A percentile compares a stretch with the other conserved stretches of the same genome.
These are phyloP conservation scores for Mungos mungo DNA, from an alignment of 2,113 vertebrate genomes.

Conservation along the genomic window DNA sequence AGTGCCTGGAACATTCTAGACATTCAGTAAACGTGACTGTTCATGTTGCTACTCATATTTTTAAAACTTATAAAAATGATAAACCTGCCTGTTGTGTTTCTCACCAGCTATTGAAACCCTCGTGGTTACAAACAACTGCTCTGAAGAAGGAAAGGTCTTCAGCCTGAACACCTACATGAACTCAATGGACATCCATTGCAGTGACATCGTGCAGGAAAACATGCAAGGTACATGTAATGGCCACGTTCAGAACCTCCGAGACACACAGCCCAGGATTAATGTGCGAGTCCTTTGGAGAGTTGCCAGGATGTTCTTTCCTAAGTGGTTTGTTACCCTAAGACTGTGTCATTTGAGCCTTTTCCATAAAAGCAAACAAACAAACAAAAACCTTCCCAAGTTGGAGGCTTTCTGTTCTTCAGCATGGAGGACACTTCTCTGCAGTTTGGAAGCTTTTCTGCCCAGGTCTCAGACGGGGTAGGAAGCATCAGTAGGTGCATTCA, in stretches of 20 bases:
- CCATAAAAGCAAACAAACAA: not conserved
- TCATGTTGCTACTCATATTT: not conserved
- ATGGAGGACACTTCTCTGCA: not conserved
- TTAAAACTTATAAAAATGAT: not conserved
- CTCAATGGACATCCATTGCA: conserved; percentile 25
- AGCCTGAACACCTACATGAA: not conserved
- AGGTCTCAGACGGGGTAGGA: not conserved
- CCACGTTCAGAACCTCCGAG: not conserved
- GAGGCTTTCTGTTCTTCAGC: not conserved
- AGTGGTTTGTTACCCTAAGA: not conserved
- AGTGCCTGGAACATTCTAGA: not conserved
- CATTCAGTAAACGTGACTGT: not conserved
- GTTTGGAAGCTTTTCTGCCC: not conserved
- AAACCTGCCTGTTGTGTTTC: not conserved
- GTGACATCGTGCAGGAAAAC: not conserved
- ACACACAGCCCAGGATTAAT: not conserved
- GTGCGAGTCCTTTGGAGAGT: not conserved
- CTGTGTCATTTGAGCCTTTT: not conserved
- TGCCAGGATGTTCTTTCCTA: not conserved
- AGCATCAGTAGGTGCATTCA: not conserved
- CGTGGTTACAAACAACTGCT: conserved; percentile 51
- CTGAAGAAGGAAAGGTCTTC: not conserved
- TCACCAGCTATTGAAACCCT: conserved; percentile 55
- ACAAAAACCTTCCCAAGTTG: not conserved
- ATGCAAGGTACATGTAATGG: not conserved